These are phyloP conservation scores for Scarus forsteni DNA, from an alignment of 2,797 vertebrate genomes.

Conservation along the genomic window DNA sequence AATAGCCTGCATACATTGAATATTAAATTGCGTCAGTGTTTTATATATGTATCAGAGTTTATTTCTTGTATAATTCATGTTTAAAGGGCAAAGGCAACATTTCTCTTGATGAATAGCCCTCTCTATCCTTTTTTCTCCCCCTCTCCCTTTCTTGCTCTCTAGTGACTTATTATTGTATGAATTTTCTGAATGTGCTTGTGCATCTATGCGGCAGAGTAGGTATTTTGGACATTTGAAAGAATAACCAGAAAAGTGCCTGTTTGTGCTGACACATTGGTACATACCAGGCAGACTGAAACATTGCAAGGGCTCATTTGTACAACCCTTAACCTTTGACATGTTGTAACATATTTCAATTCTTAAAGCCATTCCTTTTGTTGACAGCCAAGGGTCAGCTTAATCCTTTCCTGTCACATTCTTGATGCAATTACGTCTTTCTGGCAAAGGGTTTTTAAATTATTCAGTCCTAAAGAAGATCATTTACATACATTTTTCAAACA, in stretches of 20 bases:
- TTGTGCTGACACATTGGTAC: not conserved
- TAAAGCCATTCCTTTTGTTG: not conserved
- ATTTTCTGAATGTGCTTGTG: conserved; percentile 11
- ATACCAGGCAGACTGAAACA: not conserved
- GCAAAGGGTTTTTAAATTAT: not conserved
- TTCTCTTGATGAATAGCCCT: conserved; percentile 15
- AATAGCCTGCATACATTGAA: not conserved
- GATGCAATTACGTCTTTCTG: not conserved
- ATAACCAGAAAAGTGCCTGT: not conserved
- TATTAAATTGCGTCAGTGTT: not conserved
- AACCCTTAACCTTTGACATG: too few species aligned
- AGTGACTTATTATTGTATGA: not conserved
- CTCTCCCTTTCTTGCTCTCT: not conserved
- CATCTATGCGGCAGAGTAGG: conserved; percentile 5
- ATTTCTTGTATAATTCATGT: conserved; percentile 24
- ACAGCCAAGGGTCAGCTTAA: too few species aligned
- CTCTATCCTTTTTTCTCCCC: not conserved
- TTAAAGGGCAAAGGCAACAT: not conserved
- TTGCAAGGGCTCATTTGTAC: not conserved
- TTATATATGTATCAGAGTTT: not conserved
- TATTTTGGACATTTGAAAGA: conserved; percentile 1
- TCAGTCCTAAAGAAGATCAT: not conserved
- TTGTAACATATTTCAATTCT: too few species aligned
- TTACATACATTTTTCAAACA: not conserved
- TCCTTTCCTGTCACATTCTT: not conserved